These are phyloP conservation scores for Macrobrachium nipponense DNA, from an alignment of 1,140 invertebrate genomes.

Conservation along the genomic window DNA sequence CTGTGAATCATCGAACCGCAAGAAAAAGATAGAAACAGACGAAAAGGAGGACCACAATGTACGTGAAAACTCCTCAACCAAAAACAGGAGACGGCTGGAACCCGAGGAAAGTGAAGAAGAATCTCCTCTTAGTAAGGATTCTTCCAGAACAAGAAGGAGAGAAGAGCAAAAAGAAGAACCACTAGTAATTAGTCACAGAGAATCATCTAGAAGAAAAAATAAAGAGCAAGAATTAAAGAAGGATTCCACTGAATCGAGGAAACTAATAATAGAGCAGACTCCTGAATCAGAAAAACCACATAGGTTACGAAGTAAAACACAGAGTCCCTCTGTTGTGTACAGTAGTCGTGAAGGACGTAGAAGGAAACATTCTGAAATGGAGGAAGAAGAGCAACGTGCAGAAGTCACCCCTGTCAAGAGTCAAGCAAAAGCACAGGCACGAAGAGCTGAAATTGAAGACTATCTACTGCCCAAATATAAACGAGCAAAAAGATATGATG, in stretches of 20 bases:
- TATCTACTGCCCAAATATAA: no score
- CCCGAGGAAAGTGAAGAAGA: constrained; percentile 25
- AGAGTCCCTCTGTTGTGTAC: neutral
- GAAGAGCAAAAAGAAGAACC: constrained; percentile 7
- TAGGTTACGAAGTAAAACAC: constrained; percentile 41
- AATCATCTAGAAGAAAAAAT: constrained; percentile 7
- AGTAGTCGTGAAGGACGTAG: constrained; percentile 22
- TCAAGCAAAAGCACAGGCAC: neutral
- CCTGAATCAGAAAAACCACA: constrained; percentile 27
- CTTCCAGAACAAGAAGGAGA: constrained; percentile 32
- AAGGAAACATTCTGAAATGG: constrained; percentile 50
- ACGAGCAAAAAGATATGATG: no score
- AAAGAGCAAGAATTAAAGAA: neutral
- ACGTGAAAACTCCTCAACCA: neutral
- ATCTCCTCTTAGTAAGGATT: neutral
- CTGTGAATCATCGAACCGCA: neutral
- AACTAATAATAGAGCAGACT: neutral
- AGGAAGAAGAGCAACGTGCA: constrained; percentile 30
- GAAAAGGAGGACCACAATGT: constrained; percentile 30
- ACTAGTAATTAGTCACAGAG: neutral
- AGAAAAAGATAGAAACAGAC: constrained; percentile 26
- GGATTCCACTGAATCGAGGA: neutral
- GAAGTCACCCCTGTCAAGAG: neutral
- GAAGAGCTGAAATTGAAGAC: no score
- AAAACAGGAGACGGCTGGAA: constrained; percentile 7